Evolutionary conservation across 2,113 vertebrate species (phyloP).

Genomic region (Dromiciops gliroides): DNA sequence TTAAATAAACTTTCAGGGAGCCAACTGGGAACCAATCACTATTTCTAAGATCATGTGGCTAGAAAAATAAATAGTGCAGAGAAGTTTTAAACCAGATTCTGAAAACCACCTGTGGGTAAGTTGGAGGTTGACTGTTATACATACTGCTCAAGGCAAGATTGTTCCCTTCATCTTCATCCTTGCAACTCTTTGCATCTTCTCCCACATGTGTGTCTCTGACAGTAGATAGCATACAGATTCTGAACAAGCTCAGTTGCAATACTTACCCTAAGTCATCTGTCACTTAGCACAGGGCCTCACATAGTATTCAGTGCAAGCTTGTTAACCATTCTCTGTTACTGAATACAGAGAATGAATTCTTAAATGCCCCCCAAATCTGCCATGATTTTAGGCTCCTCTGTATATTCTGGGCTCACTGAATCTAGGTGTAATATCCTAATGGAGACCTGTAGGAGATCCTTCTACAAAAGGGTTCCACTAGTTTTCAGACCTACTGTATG

Average conservation of each 20-base stretch:
- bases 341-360: background rate
- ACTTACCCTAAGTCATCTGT: background rate
- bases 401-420: conserved; percentile 9
- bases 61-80: background rate
- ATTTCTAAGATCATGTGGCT: background rate
- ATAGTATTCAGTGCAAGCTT: background rate
- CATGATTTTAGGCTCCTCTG: background rate
- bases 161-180: conserved; percentile 8
- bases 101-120: background rate
- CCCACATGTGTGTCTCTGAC: background rate
- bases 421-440: conserved; percentile 7
- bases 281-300: background rate
- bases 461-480: background rate
- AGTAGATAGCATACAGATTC: background rate
- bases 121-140: background rate
- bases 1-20: background rate
- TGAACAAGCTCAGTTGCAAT: background rate
- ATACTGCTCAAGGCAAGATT: conserved; percentile 27
- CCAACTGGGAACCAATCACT: background rate
- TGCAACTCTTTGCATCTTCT: conserved; percentile 37
- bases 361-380: background rate
- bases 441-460: background rate
- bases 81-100: background rate
- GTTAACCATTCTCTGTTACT: conserved; percentile 21
- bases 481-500: background rate